Evolutionary conservation across 2,797 vertebrate species (phyloP), one percentile per base, ranked within the genome.

Genomic region (Halcyon chelicuti): DNA sequence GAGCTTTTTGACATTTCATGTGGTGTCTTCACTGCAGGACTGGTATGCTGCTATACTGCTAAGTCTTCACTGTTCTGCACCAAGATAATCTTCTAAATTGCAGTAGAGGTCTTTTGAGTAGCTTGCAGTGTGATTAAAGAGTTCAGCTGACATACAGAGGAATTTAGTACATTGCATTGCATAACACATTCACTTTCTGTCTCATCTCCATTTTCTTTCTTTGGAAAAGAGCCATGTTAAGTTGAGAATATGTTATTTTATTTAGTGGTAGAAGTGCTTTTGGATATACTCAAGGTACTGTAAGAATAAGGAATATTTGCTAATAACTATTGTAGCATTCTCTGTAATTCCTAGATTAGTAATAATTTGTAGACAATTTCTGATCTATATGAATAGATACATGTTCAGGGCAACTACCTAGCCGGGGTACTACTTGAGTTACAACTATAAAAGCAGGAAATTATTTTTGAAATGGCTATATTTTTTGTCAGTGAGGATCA

Each of bases 111-210:
- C 26, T 65, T 88, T 29, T 26, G 15, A 26, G 17, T 74, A 77
- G 47, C 54, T 72, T 80, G 33, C 42, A 67, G 26, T 29, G 12
- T 65, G 40, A 23, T 74, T 77, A 77, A 80, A 79, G n/a, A 10
- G 20, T 68, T 78, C 23, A 47, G 14, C 2, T 72, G 31, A 25
- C 4, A 0, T 55, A 51, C 11, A 72, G 57, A 77, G 31, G 49
- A 78, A 66, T 90, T 78, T 29, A 51, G 28, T 22, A 51, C 3
- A 55, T 88, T 49, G 39, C 93, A 74, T 63, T 65, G 58, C 5
- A 3, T 31, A 75, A 62, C 5, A 5, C 0, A 0, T 54, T n/a
- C 35, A 25, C 8, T 35, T 88, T 71, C 28, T 75, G 7, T 51
- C 18, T 60, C 4, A 33, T 26, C 17, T 49, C 37, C 1, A 11